Percentiles rank a stretch among this genome's conserved stretches.
These are phyloP conservation scores for Apodemia hepburni DNA, from an alignment of 2,888 invertebrate species.

Conservation along the genomic window DNA sequence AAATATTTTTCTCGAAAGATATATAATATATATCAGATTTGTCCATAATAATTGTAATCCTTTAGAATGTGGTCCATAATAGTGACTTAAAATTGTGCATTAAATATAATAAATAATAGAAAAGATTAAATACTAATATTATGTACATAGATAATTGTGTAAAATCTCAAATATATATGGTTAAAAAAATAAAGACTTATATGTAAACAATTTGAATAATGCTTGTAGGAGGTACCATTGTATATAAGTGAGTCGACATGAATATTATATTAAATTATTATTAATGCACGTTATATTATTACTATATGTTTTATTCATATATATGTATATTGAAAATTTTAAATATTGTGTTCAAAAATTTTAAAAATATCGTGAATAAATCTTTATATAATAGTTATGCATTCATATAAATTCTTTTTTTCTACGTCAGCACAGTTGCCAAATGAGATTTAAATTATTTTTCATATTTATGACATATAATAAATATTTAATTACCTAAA, in stretches of 20 bases:
- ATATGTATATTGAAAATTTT: constrained; percentile 18
- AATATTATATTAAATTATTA: constrained; percentile 29
- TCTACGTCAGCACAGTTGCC: constrained; percentile 15
- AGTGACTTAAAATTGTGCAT: constrained; percentile 78
- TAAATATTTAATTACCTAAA: constrained; percentile 17
- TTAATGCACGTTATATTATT: constrained; percentile 39
- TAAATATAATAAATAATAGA: constrained; percentile 65
- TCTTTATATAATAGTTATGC: neutral
- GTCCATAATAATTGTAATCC: constrained; percentile 33
- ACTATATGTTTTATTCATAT: constrained; percentile 41
- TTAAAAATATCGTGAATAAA: constrained; percentile 20
- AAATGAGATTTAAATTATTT: constrained; percentile 15
- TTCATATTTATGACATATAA: neutral
- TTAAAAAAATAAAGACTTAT: constrained; percentile 72
- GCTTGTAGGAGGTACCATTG: constrained; percentile 64
- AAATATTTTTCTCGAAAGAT: neutral
- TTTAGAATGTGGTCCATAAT: constrained; percentile 77
- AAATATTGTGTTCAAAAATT: constrained; percentile 21
- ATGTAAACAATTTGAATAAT: constrained; percentile 48
- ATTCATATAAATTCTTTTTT: constrained; percentile 8
- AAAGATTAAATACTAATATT: constrained; percentile 45
- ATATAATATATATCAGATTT: neutral
- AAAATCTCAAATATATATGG: constrained; percentile 75
- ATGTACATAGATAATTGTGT: constrained; percentile 67
- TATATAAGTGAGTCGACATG: constrained; percentile 29